Evolutionary conservation across 2,888 invertebrate species (phyloP).

Genomic region (Eumerus sabulonum): DNA sequence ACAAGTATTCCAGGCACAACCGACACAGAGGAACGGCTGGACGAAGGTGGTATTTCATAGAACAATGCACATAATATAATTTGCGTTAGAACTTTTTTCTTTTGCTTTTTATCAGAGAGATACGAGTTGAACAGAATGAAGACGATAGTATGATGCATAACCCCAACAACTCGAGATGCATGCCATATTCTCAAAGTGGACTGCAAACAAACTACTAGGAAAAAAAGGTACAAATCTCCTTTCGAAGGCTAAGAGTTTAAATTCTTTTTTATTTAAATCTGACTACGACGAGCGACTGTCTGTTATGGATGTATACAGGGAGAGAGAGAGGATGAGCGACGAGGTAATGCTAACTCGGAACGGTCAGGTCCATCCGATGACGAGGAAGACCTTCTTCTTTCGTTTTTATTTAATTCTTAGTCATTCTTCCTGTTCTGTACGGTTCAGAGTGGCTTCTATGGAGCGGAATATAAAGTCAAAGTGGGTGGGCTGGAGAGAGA

Average conservation of each 20-base stretch:
- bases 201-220: neutral
- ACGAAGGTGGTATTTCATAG: slow-evolving; percentile 40
- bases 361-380: slow-evolving; percentile 53
- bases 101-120: slow-evolving; percentile 46
- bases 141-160: slow-evolving; percentile 7
- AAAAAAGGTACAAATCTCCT: slow-evolving; percentile 1
- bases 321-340: too few relatives aligned
- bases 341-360: too few relatives aligned
- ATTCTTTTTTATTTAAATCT: slow-evolving; percentile 61
- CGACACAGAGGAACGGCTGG: neutral
- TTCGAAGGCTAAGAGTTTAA: slow-evolving; percentile 49
- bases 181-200: slow-evolving; percentile 26
- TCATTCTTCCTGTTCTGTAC: slow-evolving; percentile 15
- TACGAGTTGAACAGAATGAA: slow-evolving; percentile 11
- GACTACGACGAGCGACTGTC: slow-evolving; percentile 26
- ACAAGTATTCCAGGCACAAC: slow-evolving; percentile 21
- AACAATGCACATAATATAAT: slow-evolving; percentile 63
- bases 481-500: neutral
- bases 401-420: too few relatives aligned
- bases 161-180: slow-evolving; percentile 5
- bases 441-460: slow-evolving; percentile 14
- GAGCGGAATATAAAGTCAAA: slow-evolving; percentile 29
- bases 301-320: neutral
- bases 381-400: slow-evolving; percentile 36
- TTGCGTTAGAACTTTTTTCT: slow-evolving; percentile 56